Evolutionary conservation across 2,888 invertebrate species (phyloP).

Genomic region (Hybos culiciformis): DNA sequence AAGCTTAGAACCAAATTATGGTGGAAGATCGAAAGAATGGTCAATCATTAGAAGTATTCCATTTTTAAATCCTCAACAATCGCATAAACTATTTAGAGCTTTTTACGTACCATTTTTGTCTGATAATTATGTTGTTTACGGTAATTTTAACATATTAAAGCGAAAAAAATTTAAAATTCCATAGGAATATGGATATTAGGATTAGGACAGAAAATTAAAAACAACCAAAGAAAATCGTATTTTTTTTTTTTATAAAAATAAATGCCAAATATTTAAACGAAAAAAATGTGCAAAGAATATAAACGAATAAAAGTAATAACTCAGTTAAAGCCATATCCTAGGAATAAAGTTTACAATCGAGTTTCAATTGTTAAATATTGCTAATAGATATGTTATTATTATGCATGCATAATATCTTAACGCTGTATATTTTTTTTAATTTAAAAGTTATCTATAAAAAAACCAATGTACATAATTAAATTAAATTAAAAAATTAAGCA

Average conservation of each 20-base stretch:
- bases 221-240: neutral
- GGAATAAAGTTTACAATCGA: no score
- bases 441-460: no score
- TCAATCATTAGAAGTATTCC: slow-evolving; percentile 52
- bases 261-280: no score
- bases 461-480: no score
- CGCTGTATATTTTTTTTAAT: no score
- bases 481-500: no score
- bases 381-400: no score
- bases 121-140: slow-evolving; percentile 50
- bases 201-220: neutral
- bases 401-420: no score
- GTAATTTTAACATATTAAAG: slow-evolving; percentile 55
- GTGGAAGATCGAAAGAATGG: slow-evolving; percentile 54
- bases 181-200: slow-evolving; percentile 3
- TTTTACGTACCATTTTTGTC: slow-evolving; percentile 76
- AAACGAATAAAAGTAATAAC: no score
- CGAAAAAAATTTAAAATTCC: slow-evolving; percentile 23
- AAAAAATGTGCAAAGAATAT: no score
- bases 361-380: no score
- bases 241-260: neutral
- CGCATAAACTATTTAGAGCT: slow-evolving; percentile 62
- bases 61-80: slow-evolving; percentile 61
- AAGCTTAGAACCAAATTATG: slow-evolving; percentile 63
- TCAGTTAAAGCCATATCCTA: no score